Base-by-base conservation (phyloP, 1,140 invertebrate genomes). In the Apis laboriosa region DNA sequence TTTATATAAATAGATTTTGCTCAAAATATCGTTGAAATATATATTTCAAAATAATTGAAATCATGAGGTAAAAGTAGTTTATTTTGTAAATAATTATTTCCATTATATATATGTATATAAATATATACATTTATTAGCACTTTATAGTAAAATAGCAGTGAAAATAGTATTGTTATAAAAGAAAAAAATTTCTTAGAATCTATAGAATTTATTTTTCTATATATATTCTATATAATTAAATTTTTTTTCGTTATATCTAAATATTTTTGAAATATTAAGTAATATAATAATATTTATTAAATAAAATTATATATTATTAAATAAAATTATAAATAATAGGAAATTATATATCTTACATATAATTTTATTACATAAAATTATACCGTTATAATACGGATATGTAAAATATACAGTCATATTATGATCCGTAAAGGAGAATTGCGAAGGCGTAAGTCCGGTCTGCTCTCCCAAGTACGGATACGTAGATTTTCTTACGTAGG, bases 381-480 rank as follows among this genome's bases (percentile, higher is more conserved):
- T 68, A 43, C 19, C 34, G 58, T 24, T 5, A 49, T 74, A 15
- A 15, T 21, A 28, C 12, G 9, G 55, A 49, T 34, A 24, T 15
- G 49, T 63, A 49, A 64, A 49, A 61, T 34, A 21, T 55, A 77
- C 61, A 56, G 15, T 56, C 58, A 28, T 63, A 77, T 63, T 13
- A 64, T 73, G 34, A 76, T 83, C 83, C 49, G 76, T 83, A 87
- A 89, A 89, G 64, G 84, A 90, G 78, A 90, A 89, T 89, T 70
- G 89, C 86, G 90, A 89, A 82, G 85, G 87, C 86, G 90, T 90
- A 84, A 79, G 84, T 80, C 70, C 68, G 72, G 85, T 75, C 78
- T 81, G 71, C 75, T 70, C 85, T 86, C 73, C 85, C 84, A 77
- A 84, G 68, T 81, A 88, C 66, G 87, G 79, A 71, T 34, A 73